A percentile compares a stretch with the other conserved stretches of the same genome.
Conservation (phyloP, 2,113 vertebrate species). For the Plecotus auritus region DNA sequence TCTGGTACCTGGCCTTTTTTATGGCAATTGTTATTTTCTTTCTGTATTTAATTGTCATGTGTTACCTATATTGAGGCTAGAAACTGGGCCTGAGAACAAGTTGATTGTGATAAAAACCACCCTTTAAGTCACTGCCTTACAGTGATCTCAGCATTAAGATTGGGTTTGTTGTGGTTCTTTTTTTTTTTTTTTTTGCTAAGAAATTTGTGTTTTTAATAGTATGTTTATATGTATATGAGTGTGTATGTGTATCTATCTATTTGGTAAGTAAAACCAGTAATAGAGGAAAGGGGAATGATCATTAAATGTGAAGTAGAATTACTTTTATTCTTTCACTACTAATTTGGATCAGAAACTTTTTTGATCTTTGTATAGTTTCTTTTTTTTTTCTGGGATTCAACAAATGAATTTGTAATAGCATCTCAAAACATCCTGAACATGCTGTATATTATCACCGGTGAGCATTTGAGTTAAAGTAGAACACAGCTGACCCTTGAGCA, state of each 20-base stretch:
- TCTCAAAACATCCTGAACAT: not conserved
- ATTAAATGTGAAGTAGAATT: not conserved
- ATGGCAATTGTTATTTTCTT: constrained; percentile 15
- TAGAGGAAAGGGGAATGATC: constrained; percentile 9
- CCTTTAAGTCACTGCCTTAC: not conserved
- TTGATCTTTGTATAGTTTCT: not conserved
- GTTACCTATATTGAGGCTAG: constrained; percentile 12
- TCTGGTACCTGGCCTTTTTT: constrained; percentile 41
- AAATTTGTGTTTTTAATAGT: constrained; percentile 33
- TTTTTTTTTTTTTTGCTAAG: not conserved
- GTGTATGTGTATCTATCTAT: not conserved
- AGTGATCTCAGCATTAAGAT: not conserved
- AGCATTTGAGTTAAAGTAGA: constrained; percentile 11
- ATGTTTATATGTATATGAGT: not conserved
- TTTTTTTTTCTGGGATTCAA: not conserved
- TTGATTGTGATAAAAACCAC: constrained; percentile 9
- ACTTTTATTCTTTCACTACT: not conserved
- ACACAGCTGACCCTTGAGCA: not conserved
- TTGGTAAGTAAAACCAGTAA: not conserved
- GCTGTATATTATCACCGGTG: not conserved
- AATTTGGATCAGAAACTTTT: constrained; percentile 13
- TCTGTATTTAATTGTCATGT: constrained; percentile 13
- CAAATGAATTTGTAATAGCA: constrained; percentile 2
- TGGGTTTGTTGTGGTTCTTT: too few species aligned
- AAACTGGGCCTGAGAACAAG: not conserved